Base-by-base conservation (phyloP, 2,113 vertebrate genomes). In the Sciurus niger region DNA sequence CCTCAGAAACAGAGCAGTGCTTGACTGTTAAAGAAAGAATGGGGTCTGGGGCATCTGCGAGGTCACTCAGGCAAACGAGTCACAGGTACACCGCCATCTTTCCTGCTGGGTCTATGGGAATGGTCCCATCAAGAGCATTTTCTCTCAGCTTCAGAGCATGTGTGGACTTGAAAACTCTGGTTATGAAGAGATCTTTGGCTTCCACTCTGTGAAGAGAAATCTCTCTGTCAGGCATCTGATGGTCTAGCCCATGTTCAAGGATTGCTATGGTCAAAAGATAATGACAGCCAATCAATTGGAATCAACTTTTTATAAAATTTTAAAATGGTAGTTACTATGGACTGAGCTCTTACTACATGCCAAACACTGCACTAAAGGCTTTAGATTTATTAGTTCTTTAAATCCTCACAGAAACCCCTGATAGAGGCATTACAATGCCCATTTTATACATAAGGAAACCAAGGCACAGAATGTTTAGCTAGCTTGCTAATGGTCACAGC, bases 311-410 rank as follows among this genome's bases (percentile, higher is more conserved):
- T 48, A 58, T 74, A 92, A 76, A 43, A 28, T 73, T 65, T 89
- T 82, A n/a, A 73, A 84, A 92, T 53, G 86, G 84, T 53, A 90
- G 70, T 72, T 92, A 72, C 48, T 53, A 77, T 28, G 90, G 84
- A 80, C 6, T 51, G 72, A 63, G 22, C 13, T 37, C 46, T 87
- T 95, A 65, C 43, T 43, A 17, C 10, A 79, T 89, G 63, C 74
- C 68, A 76, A 88, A 14, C 34, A 17, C 37, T 84, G 20, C n/a
- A 3, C 68, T 79, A 51, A 73, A 79, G 53, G 51, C 28, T 90
- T 85, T 93, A 46, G 37, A 58, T 92, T 70, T 80, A 77, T 90
- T 95, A 37, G 90, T 78, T 96, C 58, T 60, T 22, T 84, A 37
- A 72, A n/a, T 95, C 58, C 4, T 68, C 51, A 68, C 37, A 74